A percentile compares a stretch with the other conserved stretches of the same genome.
These are phyloP conservation scores for Nothobranchius kuhntae DNA, from an alignment of 2,113 vertebrate genomes.

Conservation along the genomic window DNA sequence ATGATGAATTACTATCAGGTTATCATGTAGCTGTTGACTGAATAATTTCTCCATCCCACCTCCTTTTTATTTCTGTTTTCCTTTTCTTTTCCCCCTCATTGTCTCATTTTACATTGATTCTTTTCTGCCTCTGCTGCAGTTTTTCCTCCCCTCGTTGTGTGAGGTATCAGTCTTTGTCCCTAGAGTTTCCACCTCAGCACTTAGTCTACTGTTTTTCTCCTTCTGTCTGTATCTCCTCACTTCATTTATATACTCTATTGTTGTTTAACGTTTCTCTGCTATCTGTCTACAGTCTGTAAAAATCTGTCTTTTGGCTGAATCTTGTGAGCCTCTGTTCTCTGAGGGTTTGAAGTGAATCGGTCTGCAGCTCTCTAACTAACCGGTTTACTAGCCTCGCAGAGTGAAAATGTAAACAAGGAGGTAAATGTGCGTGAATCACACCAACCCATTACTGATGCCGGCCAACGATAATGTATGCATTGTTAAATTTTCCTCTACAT, in stretches of 20 bases:
- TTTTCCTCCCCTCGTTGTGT: conserved; percentile 13
- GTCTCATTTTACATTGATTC: conserved; percentile 52
- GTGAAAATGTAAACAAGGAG: conserved; percentile 3
- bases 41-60: conserved; percentile 46
- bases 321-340: not conserved
- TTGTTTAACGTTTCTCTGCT: not conserved
- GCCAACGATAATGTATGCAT: conserved; percentile 55
- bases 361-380: conserved; percentile 36
- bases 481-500: conserved; percentile 64
- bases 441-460: conserved; percentile 1
- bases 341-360: not conserved
- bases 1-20: conserved; percentile 35
- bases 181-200: conserved; percentile 3
- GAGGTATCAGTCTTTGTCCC: conserved; percentile 58
- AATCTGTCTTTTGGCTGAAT: not conserved
- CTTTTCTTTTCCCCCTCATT: conserved; percentile 59
- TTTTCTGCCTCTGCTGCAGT: conserved; percentile 47
- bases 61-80: conserved; percentile 43
- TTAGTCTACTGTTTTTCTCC: conserved; percentile 21
- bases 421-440: conserved; percentile 24
- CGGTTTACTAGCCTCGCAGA: conserved; percentile 1
- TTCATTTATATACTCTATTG: conserved; percentile 1
- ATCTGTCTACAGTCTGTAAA: conserved; percentile 5
- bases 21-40: conserved; percentile 52
- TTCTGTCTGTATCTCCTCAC: conserved; percentile 6